Evolutionary conservation across 2,113 vertebrate genomes (phyloP).

Genomic region (Poecilia latipinna): DNA sequence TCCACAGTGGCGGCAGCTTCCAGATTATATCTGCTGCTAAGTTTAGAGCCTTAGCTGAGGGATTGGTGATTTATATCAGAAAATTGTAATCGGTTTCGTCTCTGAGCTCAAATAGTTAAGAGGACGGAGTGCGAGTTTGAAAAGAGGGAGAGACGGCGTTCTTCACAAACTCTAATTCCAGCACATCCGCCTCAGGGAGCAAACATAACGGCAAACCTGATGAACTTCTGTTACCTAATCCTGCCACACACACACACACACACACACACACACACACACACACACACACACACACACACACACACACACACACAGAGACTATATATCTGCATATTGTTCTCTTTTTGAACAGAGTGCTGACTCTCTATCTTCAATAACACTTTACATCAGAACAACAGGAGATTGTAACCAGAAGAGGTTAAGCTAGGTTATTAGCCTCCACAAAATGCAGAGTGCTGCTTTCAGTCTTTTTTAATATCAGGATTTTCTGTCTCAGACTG

Average conservation of each 20-base stretch:
- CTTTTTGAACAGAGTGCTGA: constrained; percentile 22
- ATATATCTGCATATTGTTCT: constrained; percentile 13
- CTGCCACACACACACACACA: constrained; percentile 49
- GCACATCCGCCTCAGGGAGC: constrained; percentile 64
- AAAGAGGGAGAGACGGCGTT: constrained; percentile 19
- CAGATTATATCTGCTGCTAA: constrained; percentile 31
- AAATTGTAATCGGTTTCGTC: constrained; percentile 44
- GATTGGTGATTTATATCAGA: constrained; percentile 12
- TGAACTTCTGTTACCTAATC: constrained; percentile 78
- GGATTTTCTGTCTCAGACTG: not conserved
- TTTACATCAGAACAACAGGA: constrained; percentile 44
- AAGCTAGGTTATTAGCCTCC: constrained; percentile 26
- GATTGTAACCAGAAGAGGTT: constrained; percentile 19
- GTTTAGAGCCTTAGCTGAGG: constrained; percentile 22
- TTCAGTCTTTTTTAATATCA: not conserved
- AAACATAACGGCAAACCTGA: constrained; percentile 71
- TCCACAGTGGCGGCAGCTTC: constrained; percentile 22
- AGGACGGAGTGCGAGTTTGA: constrained; percentile 25
- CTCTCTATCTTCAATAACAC: constrained; percentile 32
- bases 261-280: constrained; percentile 7
- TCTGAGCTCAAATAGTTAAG: constrained; percentile 56
- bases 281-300: not conserved
- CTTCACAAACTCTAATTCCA: constrained; percentile 55
- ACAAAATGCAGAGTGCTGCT: constrained; percentile 14
- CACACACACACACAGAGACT: too few relatives aligned